Percentiles rank a stretch among this genome's conserved stretches.
Conservation (phyloP, 2,888 invertebrate genomes). For the Callyntrura sp. region DNA sequence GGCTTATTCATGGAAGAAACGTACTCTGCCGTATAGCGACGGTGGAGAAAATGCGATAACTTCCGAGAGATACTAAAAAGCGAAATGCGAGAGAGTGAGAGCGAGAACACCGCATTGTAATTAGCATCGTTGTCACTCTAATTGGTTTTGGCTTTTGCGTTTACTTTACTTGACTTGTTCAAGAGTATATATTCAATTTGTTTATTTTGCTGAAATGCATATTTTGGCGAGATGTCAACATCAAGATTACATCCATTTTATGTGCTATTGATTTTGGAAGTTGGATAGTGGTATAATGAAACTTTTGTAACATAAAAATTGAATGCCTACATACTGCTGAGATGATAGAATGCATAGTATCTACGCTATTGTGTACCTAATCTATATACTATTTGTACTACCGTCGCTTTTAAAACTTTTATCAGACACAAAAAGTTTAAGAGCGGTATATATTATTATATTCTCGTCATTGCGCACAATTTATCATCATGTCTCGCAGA, state of each 20-base stretch:
- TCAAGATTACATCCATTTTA: slow-evolving; percentile 27
- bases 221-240: slow-evolving; percentile 40
- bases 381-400: too few relatives aligned
- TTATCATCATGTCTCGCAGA: too few relatives aligned
- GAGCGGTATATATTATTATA: too few relatives aligned
- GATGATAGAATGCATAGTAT: too few relatives aligned
- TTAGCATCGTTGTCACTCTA: background rate
- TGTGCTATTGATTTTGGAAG: background rate
- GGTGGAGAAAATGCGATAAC: background rate
- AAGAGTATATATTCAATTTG: slow-evolving; percentile 24
- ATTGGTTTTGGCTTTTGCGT: background rate
- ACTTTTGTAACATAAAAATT: background rate
- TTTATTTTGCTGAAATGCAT: background rate
- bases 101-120: slow-evolving; percentile 4
- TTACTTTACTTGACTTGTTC: background rate
- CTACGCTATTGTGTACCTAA: too few relatives aligned
- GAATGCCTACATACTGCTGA: background rate
- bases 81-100: background rate
- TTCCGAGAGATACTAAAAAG: background rate
- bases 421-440: too few relatives aligned
- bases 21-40: too few relatives aligned
- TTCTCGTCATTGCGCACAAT: too few relatives aligned
- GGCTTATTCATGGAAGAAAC: background rate
- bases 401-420: too few relatives aligned
- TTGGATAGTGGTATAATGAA: background rate